Conservation (phyloP, 37 sponge, comb jelly and placozoan genomes). For the Spongilla lacustris region DNA sequence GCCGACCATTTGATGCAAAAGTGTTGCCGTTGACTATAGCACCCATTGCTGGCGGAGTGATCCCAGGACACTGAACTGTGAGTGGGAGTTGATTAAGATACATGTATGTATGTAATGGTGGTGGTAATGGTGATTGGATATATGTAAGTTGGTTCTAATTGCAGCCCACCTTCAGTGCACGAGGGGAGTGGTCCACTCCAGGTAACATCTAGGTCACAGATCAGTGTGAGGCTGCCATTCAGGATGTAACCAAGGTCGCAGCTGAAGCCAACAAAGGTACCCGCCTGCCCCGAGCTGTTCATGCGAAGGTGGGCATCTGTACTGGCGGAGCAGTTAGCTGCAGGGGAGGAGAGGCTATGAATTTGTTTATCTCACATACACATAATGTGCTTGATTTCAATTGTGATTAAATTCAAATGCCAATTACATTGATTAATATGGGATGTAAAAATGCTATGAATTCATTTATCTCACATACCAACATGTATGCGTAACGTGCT, state of each 20-base stretch:
- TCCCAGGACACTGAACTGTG: not conserved
- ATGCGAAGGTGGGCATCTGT: not conserved
- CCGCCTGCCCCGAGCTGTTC: not conserved
- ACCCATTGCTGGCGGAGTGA: not conserved
- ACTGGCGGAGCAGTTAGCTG: not conserved
- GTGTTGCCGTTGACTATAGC: not conserved
- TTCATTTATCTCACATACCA: no score
- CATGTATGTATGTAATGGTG: not conserved
- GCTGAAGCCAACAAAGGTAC: conserved; percentile 5
- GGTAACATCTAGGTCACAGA: conserved; percentile 14
- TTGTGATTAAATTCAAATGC: no score
- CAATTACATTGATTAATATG: no score
- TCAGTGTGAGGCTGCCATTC: not conserved
- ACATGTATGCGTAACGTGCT: no score
- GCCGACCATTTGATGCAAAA: not conserved
- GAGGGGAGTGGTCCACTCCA: conserved; percentile 21
- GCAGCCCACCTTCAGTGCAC: conserved; percentile 7
- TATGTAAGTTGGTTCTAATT: not conserved
- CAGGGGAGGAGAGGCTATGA: not conserved
- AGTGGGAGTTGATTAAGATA: not conserved
- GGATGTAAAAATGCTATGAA: no score
- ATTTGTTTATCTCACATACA: not conserved
- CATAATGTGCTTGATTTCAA: no score
- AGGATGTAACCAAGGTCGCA: conserved; percentile 26
- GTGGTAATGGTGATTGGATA: not conserved